Percentiles rank a stretch among this genome's conserved stretches.
Conservation (phyloP, 1,140 invertebrate genomes). For the Adoxophyes honmai region DNA sequence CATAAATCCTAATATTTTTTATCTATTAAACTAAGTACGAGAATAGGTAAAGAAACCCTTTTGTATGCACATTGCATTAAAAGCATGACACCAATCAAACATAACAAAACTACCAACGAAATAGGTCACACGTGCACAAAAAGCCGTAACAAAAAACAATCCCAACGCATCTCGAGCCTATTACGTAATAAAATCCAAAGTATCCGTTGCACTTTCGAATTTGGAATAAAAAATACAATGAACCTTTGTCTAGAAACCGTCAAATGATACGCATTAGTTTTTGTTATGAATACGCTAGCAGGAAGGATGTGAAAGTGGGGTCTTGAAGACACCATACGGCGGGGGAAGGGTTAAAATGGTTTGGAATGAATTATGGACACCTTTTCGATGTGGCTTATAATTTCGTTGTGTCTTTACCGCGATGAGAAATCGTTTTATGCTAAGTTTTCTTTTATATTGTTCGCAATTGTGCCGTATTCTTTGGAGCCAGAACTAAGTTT, state of each 20-base stretch:
- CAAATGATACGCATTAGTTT: conserved; percentile 23
- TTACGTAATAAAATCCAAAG: conserved; percentile 4
- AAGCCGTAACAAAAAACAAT: neutral
- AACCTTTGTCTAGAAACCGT: conserved; percentile 21
- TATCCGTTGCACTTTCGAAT: conserved; percentile 20
- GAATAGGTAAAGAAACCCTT: no score
- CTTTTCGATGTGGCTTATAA: conserved; percentile 2
- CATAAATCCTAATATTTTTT: no score
- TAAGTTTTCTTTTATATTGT: neutral
- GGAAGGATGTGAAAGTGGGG: conserved; percentile 24
- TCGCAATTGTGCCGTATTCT: neutral
- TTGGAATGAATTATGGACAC: conserved; percentile 1
- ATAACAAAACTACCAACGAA: neutral
- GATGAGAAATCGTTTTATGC: neutral
- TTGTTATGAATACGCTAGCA: conserved; percentile 19
- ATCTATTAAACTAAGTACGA: no score
- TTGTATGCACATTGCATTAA: no score
- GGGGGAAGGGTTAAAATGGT: conserved; percentile 1
- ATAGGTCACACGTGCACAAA: conserved; percentile 11
- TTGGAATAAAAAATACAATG: conserved; percentile 17
- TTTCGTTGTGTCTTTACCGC: neutral
- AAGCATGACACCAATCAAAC: no score
- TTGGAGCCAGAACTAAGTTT: neutral
- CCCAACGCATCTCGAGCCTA: conserved; percentile 5
- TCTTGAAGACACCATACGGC: conserved; percentile 7